Evolutionary conservation across 1,140 invertebrate species (phyloP).

Genomic region (Halictus rubicundus): DNA sequence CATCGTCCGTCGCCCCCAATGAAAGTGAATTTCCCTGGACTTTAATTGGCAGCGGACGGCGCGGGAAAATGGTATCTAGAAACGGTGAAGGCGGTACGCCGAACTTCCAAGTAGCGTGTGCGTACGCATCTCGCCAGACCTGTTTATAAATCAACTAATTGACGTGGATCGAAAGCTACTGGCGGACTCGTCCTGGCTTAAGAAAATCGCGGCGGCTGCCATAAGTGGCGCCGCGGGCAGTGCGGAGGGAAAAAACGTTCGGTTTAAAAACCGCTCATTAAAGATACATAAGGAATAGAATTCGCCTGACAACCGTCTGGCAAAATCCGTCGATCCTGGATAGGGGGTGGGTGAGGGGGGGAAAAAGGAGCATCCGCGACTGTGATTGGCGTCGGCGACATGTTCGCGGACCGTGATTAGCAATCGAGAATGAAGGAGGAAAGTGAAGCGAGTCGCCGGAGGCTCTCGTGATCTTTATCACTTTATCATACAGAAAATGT

Average conservation of each 20-base stretch:
- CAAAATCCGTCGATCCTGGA: neutral
- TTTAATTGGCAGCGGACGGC: slow-evolving; percentile 14
- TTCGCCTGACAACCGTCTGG: neutral
- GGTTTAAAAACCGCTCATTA: slow-evolving; percentile 1
- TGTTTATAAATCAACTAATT: slow-evolving; percentile 10
- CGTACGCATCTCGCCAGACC: neutral
- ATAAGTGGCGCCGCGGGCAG: neutral
- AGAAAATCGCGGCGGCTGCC: neutral
- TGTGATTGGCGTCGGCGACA: too few species aligned
- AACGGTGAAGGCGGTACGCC: neutral
- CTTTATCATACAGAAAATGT: neutral
- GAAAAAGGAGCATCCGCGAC: too few species aligned
- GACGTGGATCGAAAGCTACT: slow-evolving; percentile 21
- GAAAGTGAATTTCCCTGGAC: slow-evolving; percentile 38
- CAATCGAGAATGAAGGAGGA: neutral
- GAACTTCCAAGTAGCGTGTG: neutral
- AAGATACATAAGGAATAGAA: neutral
- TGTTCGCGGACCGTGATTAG: neutral
- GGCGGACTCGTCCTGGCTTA: neutral
- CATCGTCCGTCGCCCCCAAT: neutral
- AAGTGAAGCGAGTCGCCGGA: neutral
- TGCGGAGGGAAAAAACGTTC: neutral
- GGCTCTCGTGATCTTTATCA: neutral
- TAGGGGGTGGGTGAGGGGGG: too few species aligned
- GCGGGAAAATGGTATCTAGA: neutral